Evolutionary conservation across 2,797 vertebrate species (phyloP).

Genomic region (Hybognathus amarus): DNA sequence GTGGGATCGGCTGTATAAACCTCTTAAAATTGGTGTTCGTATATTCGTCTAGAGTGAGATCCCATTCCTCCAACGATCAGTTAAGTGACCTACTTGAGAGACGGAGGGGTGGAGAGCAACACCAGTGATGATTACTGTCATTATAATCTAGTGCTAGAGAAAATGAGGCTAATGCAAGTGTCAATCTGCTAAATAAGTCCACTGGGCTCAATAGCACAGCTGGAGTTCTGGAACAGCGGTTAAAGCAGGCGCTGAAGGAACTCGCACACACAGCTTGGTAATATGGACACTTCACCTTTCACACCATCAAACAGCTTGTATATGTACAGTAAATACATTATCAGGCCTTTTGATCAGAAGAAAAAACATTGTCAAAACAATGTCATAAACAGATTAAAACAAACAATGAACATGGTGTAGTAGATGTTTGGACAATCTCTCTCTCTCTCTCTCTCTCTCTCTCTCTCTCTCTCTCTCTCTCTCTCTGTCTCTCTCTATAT

Average conservation of each 20-base stretch:
- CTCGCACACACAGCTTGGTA: background rate
- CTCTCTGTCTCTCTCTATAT: too few species aligned
- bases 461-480: too few species aligned
- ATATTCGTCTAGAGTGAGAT: slow-evolving; percentile 42
- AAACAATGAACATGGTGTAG: too few species aligned
- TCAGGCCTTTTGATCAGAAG: background rate
- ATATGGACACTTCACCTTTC: background rate
- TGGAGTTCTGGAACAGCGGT: background rate
- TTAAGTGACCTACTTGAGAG: slow-evolving; percentile 35
- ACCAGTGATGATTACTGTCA: slow-evolving; percentile 51
- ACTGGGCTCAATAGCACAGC: slow-evolving; percentile 29
- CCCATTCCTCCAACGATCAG: slow-evolving; percentile 20
- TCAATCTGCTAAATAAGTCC: slow-evolving; percentile 49
- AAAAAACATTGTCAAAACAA: background rate
- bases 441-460: too few species aligned
- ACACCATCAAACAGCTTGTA: background rate
- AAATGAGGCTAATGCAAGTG: slow-evolving; percentile 54
- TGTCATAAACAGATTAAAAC: too few species aligned
- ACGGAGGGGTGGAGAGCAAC: slow-evolving; percentile 29
- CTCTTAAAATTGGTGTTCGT: slow-evolving; percentile 5
- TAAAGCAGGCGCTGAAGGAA: background rate
- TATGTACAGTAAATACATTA: background rate
- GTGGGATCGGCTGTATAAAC: slow-evolving; percentile 34
- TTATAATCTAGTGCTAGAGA: slow-evolving; percentile 51
- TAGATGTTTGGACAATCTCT: too few species aligned